Evolutionary conservation across 2,113 vertebrate species (phyloP).

Genomic region (Neomonachus schauinslandi): DNA sequence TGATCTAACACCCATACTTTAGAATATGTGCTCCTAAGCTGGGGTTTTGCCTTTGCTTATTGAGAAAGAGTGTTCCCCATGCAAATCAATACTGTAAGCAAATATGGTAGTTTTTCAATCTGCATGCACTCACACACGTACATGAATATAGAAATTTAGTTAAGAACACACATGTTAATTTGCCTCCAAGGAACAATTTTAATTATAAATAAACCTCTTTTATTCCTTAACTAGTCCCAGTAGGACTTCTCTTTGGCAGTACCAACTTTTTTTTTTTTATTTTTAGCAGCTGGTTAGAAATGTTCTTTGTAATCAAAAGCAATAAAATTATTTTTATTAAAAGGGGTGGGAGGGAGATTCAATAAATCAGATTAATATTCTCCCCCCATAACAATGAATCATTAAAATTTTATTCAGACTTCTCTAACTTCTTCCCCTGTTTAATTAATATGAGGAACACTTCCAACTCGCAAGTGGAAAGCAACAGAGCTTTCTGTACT

Average conservation of each 20-base stretch:
- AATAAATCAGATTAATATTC: slow-evolving; percentile 27
- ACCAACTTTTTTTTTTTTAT: neutral
- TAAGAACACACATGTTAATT: slow-evolving; percentile 37
- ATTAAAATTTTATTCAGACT: neutral
- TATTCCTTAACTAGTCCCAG: slow-evolving; percentile 28
- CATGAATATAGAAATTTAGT: neutral
- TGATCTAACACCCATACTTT: neutral
- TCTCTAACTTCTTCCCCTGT: neutral
- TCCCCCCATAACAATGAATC: neutral
- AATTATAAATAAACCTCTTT: slow-evolving; percentile 61
- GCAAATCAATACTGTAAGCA: neutral
- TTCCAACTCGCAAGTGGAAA: neutral
- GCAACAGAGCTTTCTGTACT: neutral
- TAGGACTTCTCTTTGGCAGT: slow-evolving; percentile 26
- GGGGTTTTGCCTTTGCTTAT: neutral
- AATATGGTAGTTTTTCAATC: neutral
- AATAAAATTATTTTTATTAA: slow-evolving; percentile 53
- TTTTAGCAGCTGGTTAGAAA: slow-evolving; percentile 44
- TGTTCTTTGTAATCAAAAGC: slow-evolving; percentile 52
- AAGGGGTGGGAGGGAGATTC: neutral
- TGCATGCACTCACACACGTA: fast-evolving
- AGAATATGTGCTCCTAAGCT: neutral
- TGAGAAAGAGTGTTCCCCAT: neutral
- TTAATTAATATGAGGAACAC: neutral
- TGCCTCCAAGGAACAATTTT: slow-evolving; percentile 20